These are phyloP conservation scores for Agrenia bidenticulata DNA, from an alignment of 2,888 invertebrate genomes.

Conservation along the genomic window DNA sequence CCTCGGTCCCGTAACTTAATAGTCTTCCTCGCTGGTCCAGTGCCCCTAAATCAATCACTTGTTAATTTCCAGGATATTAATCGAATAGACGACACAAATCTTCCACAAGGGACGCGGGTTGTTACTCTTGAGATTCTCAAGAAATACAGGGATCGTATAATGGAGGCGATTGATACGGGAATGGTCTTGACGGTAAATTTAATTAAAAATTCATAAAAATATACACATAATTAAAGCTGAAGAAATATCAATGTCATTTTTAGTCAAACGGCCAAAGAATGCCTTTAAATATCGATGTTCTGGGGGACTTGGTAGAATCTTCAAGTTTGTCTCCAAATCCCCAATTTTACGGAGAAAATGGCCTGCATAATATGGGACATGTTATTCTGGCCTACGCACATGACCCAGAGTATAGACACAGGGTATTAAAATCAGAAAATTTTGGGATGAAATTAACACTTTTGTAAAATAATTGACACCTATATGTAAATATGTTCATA, in stretches of 20 bases:
- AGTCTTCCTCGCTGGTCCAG: too few relatives aligned
- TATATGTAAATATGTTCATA: conserved; percentile 55
- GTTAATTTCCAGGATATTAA: conserved; percentile 11
- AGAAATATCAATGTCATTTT: conserved; percentile 51
- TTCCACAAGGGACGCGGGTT: conserved; percentile 7
- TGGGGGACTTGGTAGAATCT: conserved; percentile 81
- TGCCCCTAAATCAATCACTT: background rate
- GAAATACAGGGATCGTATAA: conserved; percentile 13
- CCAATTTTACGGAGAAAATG: conserved; percentile 59
- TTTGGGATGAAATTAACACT: background rate
- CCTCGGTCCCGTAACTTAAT: background rate
- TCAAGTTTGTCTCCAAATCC: conserved; percentile 59
- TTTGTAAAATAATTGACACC: too few relatives aligned
- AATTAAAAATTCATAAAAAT: too few relatives aligned
- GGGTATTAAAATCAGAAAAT: too few relatives aligned
- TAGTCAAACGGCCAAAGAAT: conserved; percentile 66
- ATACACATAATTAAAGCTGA: background rate
- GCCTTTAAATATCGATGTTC: conserved; percentile 65
- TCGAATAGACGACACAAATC: conserved; percentile 7
- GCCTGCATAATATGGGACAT: conserved; percentile 59
- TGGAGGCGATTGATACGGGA: conserved; percentile 27
- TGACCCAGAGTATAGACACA: conserved; percentile 75
- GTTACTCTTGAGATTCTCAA: conserved; percentile 5
- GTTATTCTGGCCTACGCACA: conserved; percentile 73
- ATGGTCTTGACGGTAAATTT: conserved; percentile 11